Evolutionary conservation across 2,888 invertebrate species (phyloP).

Genomic region (Balanococcus diminutus): DNA sequence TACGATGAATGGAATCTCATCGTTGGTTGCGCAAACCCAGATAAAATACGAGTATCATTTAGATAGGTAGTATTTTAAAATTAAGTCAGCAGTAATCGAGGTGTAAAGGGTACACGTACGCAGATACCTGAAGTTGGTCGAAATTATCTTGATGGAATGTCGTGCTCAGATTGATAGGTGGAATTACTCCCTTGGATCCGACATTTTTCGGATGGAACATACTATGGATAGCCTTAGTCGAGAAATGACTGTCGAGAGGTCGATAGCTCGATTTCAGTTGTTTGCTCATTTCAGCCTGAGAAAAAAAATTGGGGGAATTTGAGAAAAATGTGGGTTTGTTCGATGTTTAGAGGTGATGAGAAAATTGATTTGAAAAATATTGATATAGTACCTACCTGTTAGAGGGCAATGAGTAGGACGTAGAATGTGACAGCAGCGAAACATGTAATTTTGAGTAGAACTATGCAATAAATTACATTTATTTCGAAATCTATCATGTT

Average conservation of each 20-base stretch:
- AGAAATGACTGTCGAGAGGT: slow-evolving; percentile 64
- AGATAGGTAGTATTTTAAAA: neutral
- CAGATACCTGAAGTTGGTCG: slow-evolving; percentile 60
- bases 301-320: neutral
- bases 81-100: neutral
- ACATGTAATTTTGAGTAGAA: slow-evolving; percentile 38
- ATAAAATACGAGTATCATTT: neutral
- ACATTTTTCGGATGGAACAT: slow-evolving; percentile 91
- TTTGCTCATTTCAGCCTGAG: neutral
- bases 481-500: slow-evolving; percentile 1
- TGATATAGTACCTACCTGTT: neutral
- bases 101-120: neutral
- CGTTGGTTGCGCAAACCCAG: neutral
- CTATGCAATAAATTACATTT: neutral
- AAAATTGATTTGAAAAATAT: too few relatives aligned
- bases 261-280: neutral
- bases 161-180: slow-evolving; percentile 88
- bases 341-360: too few relatives aligned
- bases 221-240: slow-evolving; percentile 89
- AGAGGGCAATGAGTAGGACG: neutral
- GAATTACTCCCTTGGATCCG: slow-evolving; percentile 72
- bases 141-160: slow-evolving; percentile 92
- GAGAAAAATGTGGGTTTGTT: too few relatives aligned
- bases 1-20: neutral
- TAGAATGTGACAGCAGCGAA: neutral